Evolutionary conservation across 2,888 invertebrate genomes (phyloP).

Genomic region (Apoderus coryli): DNA sequence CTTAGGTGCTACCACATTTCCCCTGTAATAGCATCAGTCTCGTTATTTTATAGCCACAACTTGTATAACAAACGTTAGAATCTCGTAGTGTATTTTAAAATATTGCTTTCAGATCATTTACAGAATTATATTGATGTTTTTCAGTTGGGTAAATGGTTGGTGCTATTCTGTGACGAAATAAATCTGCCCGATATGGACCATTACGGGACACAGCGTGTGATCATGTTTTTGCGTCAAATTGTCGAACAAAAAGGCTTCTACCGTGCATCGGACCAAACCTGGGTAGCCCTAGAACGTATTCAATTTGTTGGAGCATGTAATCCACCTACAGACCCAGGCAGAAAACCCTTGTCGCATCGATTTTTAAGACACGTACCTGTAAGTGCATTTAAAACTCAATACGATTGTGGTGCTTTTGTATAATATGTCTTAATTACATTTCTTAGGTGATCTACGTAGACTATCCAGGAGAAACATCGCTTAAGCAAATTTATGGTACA

Average conservation of each 20-base stretch:
- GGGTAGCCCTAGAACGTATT: slow-evolving; percentile 94
- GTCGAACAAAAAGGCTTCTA: slow-evolving; percentile 93
- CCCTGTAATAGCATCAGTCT: no score
- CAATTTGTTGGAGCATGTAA: slow-evolving; percentile 99
- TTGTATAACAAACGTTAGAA: no score
- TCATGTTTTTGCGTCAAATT: slow-evolving; percentile 93
- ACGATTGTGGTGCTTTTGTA: no score
- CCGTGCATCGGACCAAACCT: slow-evolving; percentile 83
- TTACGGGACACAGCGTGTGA: slow-evolving; percentile 96
- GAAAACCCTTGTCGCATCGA: slow-evolving; percentile 78
- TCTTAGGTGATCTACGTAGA: slow-evolving; percentile 98
- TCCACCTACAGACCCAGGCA: slow-evolving; percentile 97
- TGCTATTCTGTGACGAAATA: slow-evolving; percentile 99
- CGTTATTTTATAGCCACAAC: no score
- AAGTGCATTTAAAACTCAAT: no score
- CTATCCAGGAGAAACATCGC: slow-evolving; percentile 94
- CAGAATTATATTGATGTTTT: slow-evolving; percentile 17
- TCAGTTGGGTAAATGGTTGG: slow-evolving; percentile 92
- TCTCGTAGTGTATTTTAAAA: no score
- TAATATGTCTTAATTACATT: no score
- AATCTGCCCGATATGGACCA: slow-evolving; percentile 99
- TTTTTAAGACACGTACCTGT: slow-evolving; percentile 92
- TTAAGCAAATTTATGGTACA: slow-evolving; percentile 97
- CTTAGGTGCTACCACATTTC: no score
- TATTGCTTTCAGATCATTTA: no score